Base-by-base conservation (phyloP, 1,140 invertebrate species). In the Drosophila obscura region DNA sequence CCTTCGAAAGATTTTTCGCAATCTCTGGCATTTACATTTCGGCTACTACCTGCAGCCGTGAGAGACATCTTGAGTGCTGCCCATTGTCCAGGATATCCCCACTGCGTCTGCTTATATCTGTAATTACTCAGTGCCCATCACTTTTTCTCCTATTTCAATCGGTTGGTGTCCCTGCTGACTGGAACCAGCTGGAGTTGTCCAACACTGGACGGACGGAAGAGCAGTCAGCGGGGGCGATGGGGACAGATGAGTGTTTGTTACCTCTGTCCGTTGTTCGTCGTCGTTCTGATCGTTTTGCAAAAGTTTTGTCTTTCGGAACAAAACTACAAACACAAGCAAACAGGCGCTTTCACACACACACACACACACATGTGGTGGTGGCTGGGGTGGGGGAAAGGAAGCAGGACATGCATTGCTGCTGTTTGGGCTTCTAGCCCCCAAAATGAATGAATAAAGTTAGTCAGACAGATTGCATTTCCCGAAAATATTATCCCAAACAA, bases 361-460 rank as follows among this genome's bases (percentile, higher is more conserved):
- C 61, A 2, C 16, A 8, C 43, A 46, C 22, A 35, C 26, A 7
- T 31, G 9, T 24, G 51, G 26, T 31, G 51, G 26, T 50, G 19
- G 22, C 22, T 28, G 26, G 5, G 26, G 5, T 5, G 9, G 11
- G 11, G 35, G 1, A 3, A 55, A 53, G 53, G 51, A 80, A 61
- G 61, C 63, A 60, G 69, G 48, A 83, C 55, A 71, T 73, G 66
- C 75, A 83, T 83, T 71, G 71, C 71, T 75, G 80, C 72, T 76
- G 67, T 83, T 83, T 76, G 75, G 66, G 84, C 77, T 84, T 85
- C 73, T 57, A 72, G 19, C 56, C 59, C 48, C 53, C 72, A 84
- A 85, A 84, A 84, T 85, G 80, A 84, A 84, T 84, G 80, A 84
- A 85, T 84, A 84, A 84, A 84, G 81, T 84, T 84, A 84, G 80